Conservation (phyloP, 2,797 vertebrate genomes). For the Triplophysa bombifrons region DNA sequence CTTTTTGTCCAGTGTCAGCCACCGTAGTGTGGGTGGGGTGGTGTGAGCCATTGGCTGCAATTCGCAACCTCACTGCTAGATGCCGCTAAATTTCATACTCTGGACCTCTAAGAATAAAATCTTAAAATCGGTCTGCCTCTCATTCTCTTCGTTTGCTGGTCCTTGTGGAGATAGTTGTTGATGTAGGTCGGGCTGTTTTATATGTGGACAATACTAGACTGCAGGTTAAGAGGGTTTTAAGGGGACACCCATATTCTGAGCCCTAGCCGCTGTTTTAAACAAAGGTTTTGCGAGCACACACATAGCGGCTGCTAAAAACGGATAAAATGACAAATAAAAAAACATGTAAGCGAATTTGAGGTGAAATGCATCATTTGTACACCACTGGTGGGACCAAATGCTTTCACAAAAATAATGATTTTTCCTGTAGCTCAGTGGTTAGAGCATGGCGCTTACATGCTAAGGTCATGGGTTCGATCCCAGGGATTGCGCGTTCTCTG, state of each 20-base stretch:
- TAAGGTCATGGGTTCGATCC: no score
- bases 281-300: conserved; percentile 2
- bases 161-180: conserved; percentile 1
- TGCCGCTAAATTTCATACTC: no score
- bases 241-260: conserved; percentile 30
- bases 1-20: no score
- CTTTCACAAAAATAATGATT: neutral
- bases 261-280: conserved; percentile 30
- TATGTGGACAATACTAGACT: conserved; percentile 22
- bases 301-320: neutral
- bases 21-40: no score
- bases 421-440: neutral
- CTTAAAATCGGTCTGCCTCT: no score
- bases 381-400: neutral
- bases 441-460: no score
- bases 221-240: conserved; percentile 44
- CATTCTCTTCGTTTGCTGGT: neutral
- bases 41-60: no score
- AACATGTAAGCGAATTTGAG: neutral
- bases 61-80: no score
- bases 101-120: no score
- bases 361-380: neutral
- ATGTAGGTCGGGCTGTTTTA: conserved; percentile 3
- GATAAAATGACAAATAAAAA: neutral
- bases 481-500: no score